Evolutionary conservation across 64 coral and sea anemone genomes (phyloP), one percentile per base, ranked within the genome.

Genomic region (Anthopleura sola): DNA sequence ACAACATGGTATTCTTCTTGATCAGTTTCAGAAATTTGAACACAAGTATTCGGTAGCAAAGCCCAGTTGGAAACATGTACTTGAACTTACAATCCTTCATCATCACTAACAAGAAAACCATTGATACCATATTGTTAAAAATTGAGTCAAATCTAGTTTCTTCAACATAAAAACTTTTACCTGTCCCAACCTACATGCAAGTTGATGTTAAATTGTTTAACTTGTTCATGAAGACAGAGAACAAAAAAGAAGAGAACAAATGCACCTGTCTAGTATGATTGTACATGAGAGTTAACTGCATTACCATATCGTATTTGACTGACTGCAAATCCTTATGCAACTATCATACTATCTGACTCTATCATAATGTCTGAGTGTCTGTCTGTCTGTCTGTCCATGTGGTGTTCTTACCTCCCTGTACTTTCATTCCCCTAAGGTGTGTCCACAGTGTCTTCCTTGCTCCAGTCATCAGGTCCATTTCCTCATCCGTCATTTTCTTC

Each of bases 41-140:
- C 51, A 98, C 84, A 64, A 94, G 95, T 62, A 79, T 78, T 60
- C 89, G 86, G 84, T 98, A 94, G 57, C 90, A 94, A 57, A 83
- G 39, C 23, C 89, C 95, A 21, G n/a, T 55, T 31, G 92, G 89
- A 0, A n/a, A 6, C 92, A 98, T 98, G 86, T 98, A 98, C 39
- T 94, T 84, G 87, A 90, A 98, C 6, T 88, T 64, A 2, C 82
- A 92, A 20, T 85, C 88, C 36, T 94, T 56, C 68, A 94, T 83
- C 32, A 98, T 56, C 80, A 92, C 95, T 94, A 83, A 40, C 17
- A 85, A 91, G 44, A 26, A 83, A 83, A 79, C 34, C 44, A 85
- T 62, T 4, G 47, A 32, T 29, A 20, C 16, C n/a, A 26, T n/a
- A n/a, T 53, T 53, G 50, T 53, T 53, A 53, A 17, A 0, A n/a